Base-by-base conservation (phyloP, 2,113 vertebrate genomes). In the Turdus rufiventris region DNA sequence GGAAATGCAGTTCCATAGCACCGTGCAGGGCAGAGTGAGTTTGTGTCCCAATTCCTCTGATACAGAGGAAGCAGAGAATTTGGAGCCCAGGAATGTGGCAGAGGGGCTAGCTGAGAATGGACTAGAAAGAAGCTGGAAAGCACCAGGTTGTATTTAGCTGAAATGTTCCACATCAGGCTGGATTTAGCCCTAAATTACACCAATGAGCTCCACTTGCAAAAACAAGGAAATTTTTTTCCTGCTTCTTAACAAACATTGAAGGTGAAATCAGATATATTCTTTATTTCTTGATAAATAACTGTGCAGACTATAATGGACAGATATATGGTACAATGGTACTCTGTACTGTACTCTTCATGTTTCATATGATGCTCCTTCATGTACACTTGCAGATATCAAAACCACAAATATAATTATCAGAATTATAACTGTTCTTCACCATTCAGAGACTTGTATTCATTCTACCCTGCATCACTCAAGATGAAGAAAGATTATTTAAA, bases 1-100 rank as follows among this genome's bases (percentile, higher is more conserved):
- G n/a, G 19, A 80, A 71, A 61, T 0, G 0, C 28, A 0, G 0
- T 13, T 75, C 40, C 31, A 21, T 18, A 25, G 5, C 33, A 25
- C 11, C 8, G 6, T 9, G n/a, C 47, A 26, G 38, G 15, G 19
- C 34, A 36, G 24, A 51, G 53, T 4, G 6, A 88, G 25, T 34
- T 34, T 4, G 0, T 29, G 10, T 45, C 19, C 48, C 18, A 20
- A 1, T 58, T 66, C 3, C 5, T 42, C 50, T 3, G 3, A 51
- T 47, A 34, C 14, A 29, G 51, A 47, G 10, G 56, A 74, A 74
- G 48, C 1, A 1, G 18, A 47, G n/a, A 53, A 40, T 63, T 53
- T 68, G 31, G 24, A 26, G 24, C 18, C 42, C 13, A 3, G 50
- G 40, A 60, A 29, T 15, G 12, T 21, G n/a, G 12, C 16, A 57